Evolutionary conservation across 1,140 invertebrate species (phyloP), one percentile per base, ranked within the genome.

Genomic region (Hormaphis cornu): DNA sequence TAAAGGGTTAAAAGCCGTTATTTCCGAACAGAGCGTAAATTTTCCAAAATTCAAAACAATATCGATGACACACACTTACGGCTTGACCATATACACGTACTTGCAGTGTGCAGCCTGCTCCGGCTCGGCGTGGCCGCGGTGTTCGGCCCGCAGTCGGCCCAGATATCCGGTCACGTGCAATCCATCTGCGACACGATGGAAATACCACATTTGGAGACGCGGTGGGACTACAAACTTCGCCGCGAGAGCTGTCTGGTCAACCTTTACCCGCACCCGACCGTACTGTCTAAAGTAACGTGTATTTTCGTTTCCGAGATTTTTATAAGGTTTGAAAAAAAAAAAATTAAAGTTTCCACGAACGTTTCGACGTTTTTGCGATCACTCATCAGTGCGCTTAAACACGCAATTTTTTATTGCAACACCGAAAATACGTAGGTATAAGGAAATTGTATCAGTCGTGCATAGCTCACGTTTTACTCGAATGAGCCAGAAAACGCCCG

Each of bases 141-240:
- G 75, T 96, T 97, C 77, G 94, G 94, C 1, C 93, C 93, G 3
- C 91, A 95, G 77, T 93, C 89, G 42, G 84, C 87, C 0, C 89
- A 93, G 56, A 93, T 91, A 3, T 90, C 91, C 2, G 89, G 89
- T 71, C 93, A 96, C 79, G 91, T 96, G 16, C 93, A 97, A 79
- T 93, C 91, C 66, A 95, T 96, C 74, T 96, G 93, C 78, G 93
- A 96, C 79, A 91, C 92, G 18, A 91, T 96, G 86, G 93, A 97
- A 80, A 89, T 97, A 74, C 94, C 94, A 2, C 93, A 97, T 79
- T 83, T 97, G 75, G 92, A 96, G 80, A 94, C 91, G 61, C 83
- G 92, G 70, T 97, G 93, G 92, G 91, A 95, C 79, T 93, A 89
- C 77, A 80, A 89, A 53, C 83, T 91, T n/a, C 80, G 89, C 59